Base-by-base conservation (phyloP, 1,140 invertebrate genomes). In the Harlomillsia oculata region DNA sequence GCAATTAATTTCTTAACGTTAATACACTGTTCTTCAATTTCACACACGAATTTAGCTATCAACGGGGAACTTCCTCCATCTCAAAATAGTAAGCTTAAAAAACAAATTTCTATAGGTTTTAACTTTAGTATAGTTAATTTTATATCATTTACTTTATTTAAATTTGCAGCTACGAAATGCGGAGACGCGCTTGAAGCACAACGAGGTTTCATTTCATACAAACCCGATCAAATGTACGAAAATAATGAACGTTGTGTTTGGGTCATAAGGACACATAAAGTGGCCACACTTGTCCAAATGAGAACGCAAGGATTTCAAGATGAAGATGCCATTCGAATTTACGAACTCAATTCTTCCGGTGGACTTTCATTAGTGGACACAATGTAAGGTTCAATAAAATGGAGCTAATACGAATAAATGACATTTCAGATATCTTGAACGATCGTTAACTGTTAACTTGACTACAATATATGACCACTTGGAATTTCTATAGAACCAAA, bases 161-260 rank as follows among this genome's bases (percentile, higher is more conserved):
- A 20, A 46, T 21, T 53, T 43, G 25, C 36, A 55, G 53, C 53
- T 28, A 16, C 16, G 34, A 43, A 43, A 32, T 55, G 53, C 26
- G 53, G 53, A 0, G 53, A 43, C 9, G 28, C 46, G 18, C 26
- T 55, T 29, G 28, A 21, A 5, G 53, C 53, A 21, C 20, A 56
- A 18, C 18, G 44, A 13, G 53, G 53, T n/a, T 56, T 34, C 23
- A 48, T 56, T 23, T 37, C 13, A 8, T 56, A 56, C 18, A 48
- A 28, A n/a, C 32, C 32, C 23, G 41, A 55, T n/a, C 14, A 32
- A 14, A 46, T 23, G 1, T 48, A 48, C 29, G 28, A n/a, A 2
- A 56, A 56, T 40, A 48, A 56, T 23, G 53, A 56, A 18, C 44
- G 53, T 13, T 56, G 53, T 20, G 26, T 56, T 5, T 56, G 53